Base-by-base conservation (phyloP, 2,797 vertebrate genomes). In the Serranus cabrilla region DNA sequence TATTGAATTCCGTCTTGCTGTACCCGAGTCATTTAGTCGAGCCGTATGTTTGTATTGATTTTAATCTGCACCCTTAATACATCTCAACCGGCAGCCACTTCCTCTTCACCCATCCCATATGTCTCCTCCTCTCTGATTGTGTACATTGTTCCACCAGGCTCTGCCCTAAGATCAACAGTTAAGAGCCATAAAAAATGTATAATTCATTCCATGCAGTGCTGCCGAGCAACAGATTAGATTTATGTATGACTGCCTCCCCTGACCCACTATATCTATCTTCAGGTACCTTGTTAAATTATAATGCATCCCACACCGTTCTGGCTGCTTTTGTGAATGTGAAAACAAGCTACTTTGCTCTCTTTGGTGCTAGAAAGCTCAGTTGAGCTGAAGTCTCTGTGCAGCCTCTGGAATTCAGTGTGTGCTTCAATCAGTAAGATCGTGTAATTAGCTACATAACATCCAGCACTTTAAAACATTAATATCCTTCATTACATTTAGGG, bases 11-110 rank as follows among this genome's bases (percentile, higher is more conserved):
- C 50, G 81, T 81, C 74, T 61, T 21, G 34, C 47, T 47, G 43
- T 34, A 78, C 65, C 72, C 50, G 57, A 81, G 71, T 83, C 71
- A 85, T 81, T 81, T 70, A 68, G 25, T 70, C 56, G 21, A 57
- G 78, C 68, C 45, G 25, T 73, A 80, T 83, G 57, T 89, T 87
- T 84, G 80, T 87, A 89, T 91, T 81, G 91, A 94, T 93, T 92
- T 91, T 81, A 84, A 92, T 93, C 83, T 85, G 66, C 43, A 54
- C 27, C 61, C 64, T 77, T 58, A 77, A 66, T 66, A 68, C 73
- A 76, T 59, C 65, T 71, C 34, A 45, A 5, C 20, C 21, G n/a
- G 14, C 64, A 47, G 25, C 37, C 39, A 25, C 68, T 65, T 39
- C 66, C 63, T 46, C 10, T 56, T 27, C 2, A 5, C 52, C n/a